Conservation (phyloP, 1,140 invertebrate species). For the Orchesella cincta region DNA sequence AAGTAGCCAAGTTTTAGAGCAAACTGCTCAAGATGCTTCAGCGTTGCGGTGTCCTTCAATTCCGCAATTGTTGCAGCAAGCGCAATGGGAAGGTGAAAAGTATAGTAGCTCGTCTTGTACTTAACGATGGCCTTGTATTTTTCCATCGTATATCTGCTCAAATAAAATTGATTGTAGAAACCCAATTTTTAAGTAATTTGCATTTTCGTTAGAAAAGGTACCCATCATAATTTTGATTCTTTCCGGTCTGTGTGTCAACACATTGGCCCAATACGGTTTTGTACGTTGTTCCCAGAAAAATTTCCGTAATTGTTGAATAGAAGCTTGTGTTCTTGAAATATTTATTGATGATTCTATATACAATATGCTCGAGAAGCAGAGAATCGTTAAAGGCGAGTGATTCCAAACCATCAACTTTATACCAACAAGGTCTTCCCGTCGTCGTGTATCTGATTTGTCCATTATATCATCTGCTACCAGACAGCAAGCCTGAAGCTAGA, state of each 20-base stretch:
- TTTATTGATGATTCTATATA: conserved; percentile 76
- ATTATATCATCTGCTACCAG: conserved; percentile 89
- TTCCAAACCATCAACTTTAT: conserved; percentile 76
- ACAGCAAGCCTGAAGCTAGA: conserved; percentile 75
- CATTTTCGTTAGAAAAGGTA: too few relatives aligned
- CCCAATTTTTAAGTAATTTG: too few relatives aligned
- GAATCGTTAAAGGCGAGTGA: conserved; percentile 84
- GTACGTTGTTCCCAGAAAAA: conserved; percentile 76
- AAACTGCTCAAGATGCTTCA: too few relatives aligned
- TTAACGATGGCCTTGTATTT: too few relatives aligned
- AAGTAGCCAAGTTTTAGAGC: too few relatives aligned
- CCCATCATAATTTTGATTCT: background rate
- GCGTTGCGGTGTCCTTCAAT: too few relatives aligned
- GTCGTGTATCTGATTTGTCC: conserved; percentile 77
- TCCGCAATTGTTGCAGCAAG: too few relatives aligned
- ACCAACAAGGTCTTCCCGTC: conserved; percentile 90
- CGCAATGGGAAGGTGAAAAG: too few relatives aligned
- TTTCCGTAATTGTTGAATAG: conserved; percentile 77
- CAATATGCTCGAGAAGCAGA: conserved; percentile 72
- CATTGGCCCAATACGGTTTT: conserved; percentile 36
- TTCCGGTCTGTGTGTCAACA: conserved; percentile 26
- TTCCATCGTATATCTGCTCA: too few relatives aligned
- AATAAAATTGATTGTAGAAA: too few relatives aligned
- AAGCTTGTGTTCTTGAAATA: conserved; percentile 76
- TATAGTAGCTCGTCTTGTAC: too few relatives aligned